A percentile compares a stretch with the other conserved stretches of the same genome.
These are phyloP conservation scores for Corythoichthys haematopterus DNA, from an alignment of 2,113 vertebrate species.

Conservation along the genomic window DNA sequence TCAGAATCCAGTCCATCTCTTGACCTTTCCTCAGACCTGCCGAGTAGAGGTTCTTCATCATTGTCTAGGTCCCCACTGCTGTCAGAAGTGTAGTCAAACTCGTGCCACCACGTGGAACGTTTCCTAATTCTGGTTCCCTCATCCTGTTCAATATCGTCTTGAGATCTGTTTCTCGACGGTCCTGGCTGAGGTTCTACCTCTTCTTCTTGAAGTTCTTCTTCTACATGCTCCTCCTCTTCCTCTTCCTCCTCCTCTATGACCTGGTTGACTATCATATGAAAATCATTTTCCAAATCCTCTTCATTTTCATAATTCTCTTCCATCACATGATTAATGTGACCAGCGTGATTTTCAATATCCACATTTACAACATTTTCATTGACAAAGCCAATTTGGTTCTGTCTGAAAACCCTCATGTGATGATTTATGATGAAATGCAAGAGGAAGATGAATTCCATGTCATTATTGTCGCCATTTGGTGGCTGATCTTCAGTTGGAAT, in stretches of 20 bases:
- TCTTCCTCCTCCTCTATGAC: neutral
- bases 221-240: neutral
- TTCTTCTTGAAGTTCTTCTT: neutral
- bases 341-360: neutral
- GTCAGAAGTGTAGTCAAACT: conserved; percentile 8
- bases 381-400: conserved; percentile 8
- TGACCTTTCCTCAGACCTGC: neutral
- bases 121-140: conserved; percentile 1
- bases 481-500: conserved; percentile 10
- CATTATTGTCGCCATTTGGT: conserved; percentile 7
- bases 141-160: neutral
- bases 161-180: neutral
- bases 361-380: conserved; percentile 7
- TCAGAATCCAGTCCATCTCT: neutral
- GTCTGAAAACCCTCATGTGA: conserved; percentile 10
- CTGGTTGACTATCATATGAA: neutral
- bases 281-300: neutral
- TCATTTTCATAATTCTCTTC: conserved; percentile 7
- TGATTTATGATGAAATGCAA: conserved; percentile 11
- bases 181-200: conserved; percentile 5
- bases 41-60: neutral
- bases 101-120: conserved; percentile 4
- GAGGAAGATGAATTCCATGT: conserved; percentile 13
- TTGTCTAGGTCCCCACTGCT: conserved; percentile 4
- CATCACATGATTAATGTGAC: neutral